Evolutionary conservation across 2,113 vertebrate species (phyloP).

Genomic region (Carassius auratus): DNA sequence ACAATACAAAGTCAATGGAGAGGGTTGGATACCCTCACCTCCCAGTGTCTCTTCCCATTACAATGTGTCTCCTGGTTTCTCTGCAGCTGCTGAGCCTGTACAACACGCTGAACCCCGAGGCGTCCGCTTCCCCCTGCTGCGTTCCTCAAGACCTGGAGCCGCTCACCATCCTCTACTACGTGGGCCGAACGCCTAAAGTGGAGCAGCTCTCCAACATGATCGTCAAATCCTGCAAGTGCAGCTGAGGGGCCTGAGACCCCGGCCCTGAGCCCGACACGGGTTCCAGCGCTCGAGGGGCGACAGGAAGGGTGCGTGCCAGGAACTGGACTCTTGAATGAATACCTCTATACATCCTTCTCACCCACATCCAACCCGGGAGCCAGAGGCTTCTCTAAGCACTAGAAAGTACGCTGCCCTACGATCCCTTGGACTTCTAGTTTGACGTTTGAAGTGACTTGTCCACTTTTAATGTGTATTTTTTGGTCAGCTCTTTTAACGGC

Average conservation of each 20-base stretch:
- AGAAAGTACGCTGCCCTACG: constrained; percentile 26
- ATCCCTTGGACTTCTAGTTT: constrained; percentile 53
- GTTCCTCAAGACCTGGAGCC: constrained; percentile 97
- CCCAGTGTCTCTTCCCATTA: too few relatives aligned
- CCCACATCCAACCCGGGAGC: constrained; percentile 43
- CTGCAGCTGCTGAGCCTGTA: constrained; percentile 91
- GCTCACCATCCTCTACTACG: constrained; percentile 96
- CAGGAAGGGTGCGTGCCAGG: constrained; percentile 40
- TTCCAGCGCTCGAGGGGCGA: constrained; percentile 32
- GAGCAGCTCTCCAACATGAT: constrained; percentile 99
- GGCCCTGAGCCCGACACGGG: constrained; percentile 38
- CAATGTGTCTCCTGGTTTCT: constrained; percentile 4
- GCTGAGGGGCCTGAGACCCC: constrained; percentile 75
- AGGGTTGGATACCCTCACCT: too few relatives aligned
- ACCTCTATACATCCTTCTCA: constrained; percentile 56
- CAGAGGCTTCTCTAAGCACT: constrained; percentile 42
- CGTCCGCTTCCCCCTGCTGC: constrained; percentile 93
- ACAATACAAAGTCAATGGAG: too few relatives aligned
- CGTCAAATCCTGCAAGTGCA: constrained; percentile 98
- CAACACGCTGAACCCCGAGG: constrained; percentile 95
- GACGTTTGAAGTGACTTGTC: constrained; percentile 55
- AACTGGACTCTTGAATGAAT: constrained; percentile 60
- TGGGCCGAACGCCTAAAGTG: constrained; percentile 93
- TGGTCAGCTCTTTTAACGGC: constrained; percentile 61
- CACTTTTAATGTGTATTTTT: constrained; percentile 36